Percentiles rank a stretch among this genome's conserved stretches.
Conservation (phyloP, 2,888 invertebrate species). For the Trissolcus japonicus region DNA sequence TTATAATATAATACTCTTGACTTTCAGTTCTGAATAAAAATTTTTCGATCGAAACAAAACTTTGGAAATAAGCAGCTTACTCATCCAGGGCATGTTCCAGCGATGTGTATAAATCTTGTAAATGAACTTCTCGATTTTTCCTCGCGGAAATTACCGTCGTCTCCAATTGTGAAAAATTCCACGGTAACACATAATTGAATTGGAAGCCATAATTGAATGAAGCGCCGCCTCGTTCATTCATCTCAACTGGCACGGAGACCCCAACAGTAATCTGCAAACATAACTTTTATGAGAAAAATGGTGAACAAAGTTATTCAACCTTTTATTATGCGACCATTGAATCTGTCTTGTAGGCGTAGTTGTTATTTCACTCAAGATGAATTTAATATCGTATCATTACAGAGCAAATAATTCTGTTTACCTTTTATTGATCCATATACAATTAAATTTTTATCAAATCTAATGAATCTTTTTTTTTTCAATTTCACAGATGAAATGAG, state of each 20-base stretch:
- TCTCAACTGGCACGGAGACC: conserved; percentile 67
- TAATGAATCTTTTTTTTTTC: no score
- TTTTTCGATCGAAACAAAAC: neutral
- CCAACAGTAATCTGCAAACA: conserved; percentile 68
- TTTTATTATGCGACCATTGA: conserved; percentile 15
- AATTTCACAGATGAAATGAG: no score
- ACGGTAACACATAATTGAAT: conserved; percentile 72
- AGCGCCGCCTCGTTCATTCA: conserved; percentile 68
- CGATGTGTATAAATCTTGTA: conserved; percentile 67
- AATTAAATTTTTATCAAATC: no score
- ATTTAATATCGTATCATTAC: neutral
- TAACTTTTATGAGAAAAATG: conserved; percentile 18
- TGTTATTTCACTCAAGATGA: conserved; percentile 4
- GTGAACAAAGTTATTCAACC: conserved; percentile 11
- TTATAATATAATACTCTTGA: neutral
- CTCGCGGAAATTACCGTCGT: conserved; percentile 66
- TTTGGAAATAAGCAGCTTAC: conserved; percentile 64
- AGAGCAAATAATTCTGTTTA: no score
- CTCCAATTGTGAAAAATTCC: conserved; percentile 70
- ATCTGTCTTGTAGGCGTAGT: conserved; percentile 10
- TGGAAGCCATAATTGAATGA: conserved; percentile 69
- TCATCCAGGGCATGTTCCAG: conserved; percentile 68
- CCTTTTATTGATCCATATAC: no score
- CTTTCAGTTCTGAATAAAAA: neutral
- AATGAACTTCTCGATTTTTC: conserved; percentile 63